Base-by-base conservation (phyloP, 2,113 vertebrate species). In the Turdus rufiventris region DNA sequence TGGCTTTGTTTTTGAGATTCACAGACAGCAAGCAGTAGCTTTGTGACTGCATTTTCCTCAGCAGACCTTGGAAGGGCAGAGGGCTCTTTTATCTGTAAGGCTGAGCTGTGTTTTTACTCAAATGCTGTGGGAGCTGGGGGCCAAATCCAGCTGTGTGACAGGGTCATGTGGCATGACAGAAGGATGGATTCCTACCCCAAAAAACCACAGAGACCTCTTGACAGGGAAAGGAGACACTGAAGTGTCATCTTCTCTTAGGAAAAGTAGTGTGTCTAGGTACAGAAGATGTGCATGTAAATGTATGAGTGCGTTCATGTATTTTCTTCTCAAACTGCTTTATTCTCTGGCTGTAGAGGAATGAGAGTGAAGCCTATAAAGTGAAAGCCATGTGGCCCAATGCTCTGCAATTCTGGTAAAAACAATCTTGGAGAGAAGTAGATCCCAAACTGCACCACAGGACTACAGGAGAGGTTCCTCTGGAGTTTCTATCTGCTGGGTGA, bases 101-200 rank as follows among this genome's bases (percentile, higher is more conserved):
- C 14, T 72, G 58, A 57, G 36, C 12, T 53, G 15, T 26, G 6
- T 56, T 94, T 86, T 91, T 24, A 56, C 7, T 18, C 26, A 45
- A 56, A 43, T 31, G 40, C 51, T 67, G 13, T 40, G 15, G 21
- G 60, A 80, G 72, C 38, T 19, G 6, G 9, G 2, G 12, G 8
- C 3, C 14, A 50, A 38, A 62, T 4, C 7, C 40, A 48, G 18
- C 23, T 61, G 20, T 60, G 53, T 31, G 34, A 12, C 7, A 21
- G 20, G 14, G 10, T 16, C 3, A 4, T 21, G 19, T 33, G 34
- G 33, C 5, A 13, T 5, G 17, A 18, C 0, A 1, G 3, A 12
- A 18, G 33, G 33, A 20, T 82, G 36, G 50, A 36, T 50, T 63
- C 42, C 25, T 42, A 25, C 17, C 23, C 38, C 48, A 50, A 3